Percentiles rank a stretch among this genome's conserved stretches.
Evolutionary conservation across 2,888 invertebrate genomes (phyloP).

Genomic region (Lapara coniferarum): DNA sequence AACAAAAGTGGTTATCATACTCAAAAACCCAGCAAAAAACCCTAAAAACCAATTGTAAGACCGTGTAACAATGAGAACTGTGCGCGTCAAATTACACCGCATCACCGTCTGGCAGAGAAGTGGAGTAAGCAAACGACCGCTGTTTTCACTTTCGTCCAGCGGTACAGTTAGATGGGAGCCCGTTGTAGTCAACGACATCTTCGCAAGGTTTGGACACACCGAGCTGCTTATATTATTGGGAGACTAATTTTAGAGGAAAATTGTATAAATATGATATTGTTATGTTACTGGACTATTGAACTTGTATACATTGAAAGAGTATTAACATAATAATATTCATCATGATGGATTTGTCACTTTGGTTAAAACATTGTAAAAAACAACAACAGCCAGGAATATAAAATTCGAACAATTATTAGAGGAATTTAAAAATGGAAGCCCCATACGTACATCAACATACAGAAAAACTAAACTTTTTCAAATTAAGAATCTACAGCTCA

Average conservation of each 20-base stretch:
- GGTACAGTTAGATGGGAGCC: slow-evolving; percentile 52
- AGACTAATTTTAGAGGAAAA: too few relatives aligned
- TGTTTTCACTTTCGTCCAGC: slow-evolving; percentile 56
- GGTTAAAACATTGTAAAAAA: too few relatives aligned
- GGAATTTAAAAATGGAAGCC: too few relatives aligned
- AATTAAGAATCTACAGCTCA: neutral
- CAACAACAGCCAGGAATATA: too few relatives aligned
- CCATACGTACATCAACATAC: too few relatives aligned
- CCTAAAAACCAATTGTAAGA: neutral
- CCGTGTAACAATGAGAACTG: slow-evolving; percentile 6
- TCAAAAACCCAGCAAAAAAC: neutral
- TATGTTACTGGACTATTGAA: too few relatives aligned
- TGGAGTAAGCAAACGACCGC: slow-evolving; percentile 58
- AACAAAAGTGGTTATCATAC: too few relatives aligned
- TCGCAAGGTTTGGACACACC: slow-evolving; percentile 20
- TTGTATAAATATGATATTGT: too few relatives aligned
- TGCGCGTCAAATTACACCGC: neutral
- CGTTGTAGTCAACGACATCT: slow-evolving; percentile 27
- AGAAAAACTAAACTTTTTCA: neutral
- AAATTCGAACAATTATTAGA: too few relatives aligned
- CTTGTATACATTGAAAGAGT: too few relatives aligned
- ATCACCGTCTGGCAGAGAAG: slow-evolving; percentile 37
- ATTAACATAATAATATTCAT: too few relatives aligned
- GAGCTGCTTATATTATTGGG: neutral
- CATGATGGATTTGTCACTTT: too few relatives aligned